These are phyloP conservation scores for Oscheius sp. DNA, from an alignment of 2,888 invertebrate genomes.

Conservation along the genomic window DNA sequence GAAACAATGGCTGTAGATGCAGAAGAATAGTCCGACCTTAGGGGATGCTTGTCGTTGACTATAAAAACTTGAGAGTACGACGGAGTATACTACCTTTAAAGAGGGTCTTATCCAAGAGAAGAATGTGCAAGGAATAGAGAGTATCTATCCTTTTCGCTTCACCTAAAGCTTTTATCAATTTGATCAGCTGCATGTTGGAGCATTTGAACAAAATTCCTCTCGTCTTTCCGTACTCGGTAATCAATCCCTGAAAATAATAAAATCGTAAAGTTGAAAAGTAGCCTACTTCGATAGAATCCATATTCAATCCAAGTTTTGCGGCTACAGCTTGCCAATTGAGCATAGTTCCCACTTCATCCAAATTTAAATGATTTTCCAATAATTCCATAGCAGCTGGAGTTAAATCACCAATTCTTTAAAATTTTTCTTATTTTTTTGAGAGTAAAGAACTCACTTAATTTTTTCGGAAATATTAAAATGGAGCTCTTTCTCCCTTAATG, in stretches of 20 bases:
- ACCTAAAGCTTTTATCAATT: constrained; percentile 34
- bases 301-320: background rate
- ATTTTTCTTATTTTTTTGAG: background rate
- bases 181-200: background rate
- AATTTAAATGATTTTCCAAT: constrained; percentile 11
- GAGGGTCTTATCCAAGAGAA: background rate
- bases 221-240: background rate
- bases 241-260: background rate
- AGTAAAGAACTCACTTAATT: background rate
- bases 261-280: background rate
- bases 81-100: background rate
- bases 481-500: background rate
- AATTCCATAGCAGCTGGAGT: background rate
- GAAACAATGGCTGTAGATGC: constrained; percentile 10
- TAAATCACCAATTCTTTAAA: constrained; percentile 25
- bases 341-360: constrained; percentile 22
- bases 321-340: constrained; percentile 29
- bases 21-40: background rate
- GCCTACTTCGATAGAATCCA: constrained; percentile 13
- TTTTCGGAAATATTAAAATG: background rate
- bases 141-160: constrained; percentile 40
- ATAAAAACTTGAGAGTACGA: background rate
- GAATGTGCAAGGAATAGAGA: constrained; percentile 32
- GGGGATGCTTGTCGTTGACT: background rate
- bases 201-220: background rate